Percentiles rank a stretch among this genome's conserved stretches.
These are phyloP conservation scores for Paracentrotus lividus DNA, from an alignment of 53 echinoderm and acorn worm genomes.

Conservation along the genomic window DNA sequence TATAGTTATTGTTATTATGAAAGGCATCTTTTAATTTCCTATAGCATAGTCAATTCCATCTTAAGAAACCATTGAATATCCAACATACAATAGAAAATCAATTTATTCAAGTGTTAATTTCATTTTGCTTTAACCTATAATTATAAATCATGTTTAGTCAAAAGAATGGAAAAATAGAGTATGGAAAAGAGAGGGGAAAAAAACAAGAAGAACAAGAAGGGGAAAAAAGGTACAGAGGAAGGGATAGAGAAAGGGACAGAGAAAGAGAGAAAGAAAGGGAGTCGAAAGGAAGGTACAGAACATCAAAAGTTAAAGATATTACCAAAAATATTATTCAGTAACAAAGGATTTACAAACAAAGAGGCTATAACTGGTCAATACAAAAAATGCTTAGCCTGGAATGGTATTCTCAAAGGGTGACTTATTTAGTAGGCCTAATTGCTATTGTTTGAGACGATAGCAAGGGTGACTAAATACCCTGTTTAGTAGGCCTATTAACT, in stretches of 20 bases:
- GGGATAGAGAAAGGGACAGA: neutral
- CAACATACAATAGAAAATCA: neutral
- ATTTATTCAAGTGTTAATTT: too few species aligned
- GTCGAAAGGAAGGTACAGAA: neutral
- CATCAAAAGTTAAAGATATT: neutral
- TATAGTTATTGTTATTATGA: neutral
- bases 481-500: too few species aligned
- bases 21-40: too few species aligned
- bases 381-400: too few species aligned
- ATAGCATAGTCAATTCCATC: neutral
- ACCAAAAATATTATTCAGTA: too few species aligned
- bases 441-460: too few species aligned
- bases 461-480: too few species aligned
- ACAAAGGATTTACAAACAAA: too few species aligned
- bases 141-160: neutral
- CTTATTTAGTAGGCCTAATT: too few species aligned
- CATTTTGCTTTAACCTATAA: too few species aligned
- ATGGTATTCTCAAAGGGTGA: too few species aligned
- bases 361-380: too few species aligned
- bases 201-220: neutral
- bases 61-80: neutral
- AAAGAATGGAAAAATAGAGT: neutral
- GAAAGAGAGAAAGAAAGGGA: neutral
- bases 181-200: neutral
- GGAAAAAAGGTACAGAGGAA: neutral